These are phyloP conservation scores for Fistularia tabacaria DNA, from an alignment of 2,797 vertebrate species.

Conservation along the genomic window DNA sequence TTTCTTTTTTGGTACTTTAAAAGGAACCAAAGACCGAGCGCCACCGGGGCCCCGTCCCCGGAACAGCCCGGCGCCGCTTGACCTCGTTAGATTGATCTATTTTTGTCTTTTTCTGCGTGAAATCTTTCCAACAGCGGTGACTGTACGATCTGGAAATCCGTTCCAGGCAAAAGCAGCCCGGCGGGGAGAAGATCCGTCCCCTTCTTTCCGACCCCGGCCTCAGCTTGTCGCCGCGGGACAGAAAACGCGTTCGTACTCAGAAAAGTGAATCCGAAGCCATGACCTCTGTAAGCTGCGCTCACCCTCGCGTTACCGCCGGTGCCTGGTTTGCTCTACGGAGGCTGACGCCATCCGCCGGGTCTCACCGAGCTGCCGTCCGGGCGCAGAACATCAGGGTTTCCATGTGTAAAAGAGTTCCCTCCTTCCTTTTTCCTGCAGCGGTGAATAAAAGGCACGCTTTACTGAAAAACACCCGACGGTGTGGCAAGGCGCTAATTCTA, in stretches of 20 bases:
- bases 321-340: not conserved
- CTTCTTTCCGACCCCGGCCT: too few species aligned
- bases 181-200: too few species aligned
- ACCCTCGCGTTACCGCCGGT: constrained; percentile 41
- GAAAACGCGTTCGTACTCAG: constrained; percentile 7
- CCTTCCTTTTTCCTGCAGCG: constrained; percentile 36
- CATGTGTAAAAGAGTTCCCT: constrained; percentile 39
- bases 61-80: too few species aligned
- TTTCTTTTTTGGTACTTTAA: constrained; percentile 18
- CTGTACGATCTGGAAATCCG: too few species aligned
- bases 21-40: constrained; percentile 36
- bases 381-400: constrained; percentile 37
- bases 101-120: too few species aligned
- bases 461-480: constrained; percentile 36
- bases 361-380: constrained; percentile 8
- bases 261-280: constrained; percentile 53
- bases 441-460: constrained; percentile 60
- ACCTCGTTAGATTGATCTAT: not conserved
- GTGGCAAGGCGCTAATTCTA: constrained; percentile 67
- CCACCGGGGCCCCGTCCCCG: constrained; percentile 24
- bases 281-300: constrained; percentile 50
- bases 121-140: too few species aligned
- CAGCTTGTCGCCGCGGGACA: not conserved
- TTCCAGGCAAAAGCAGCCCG: too few species aligned
- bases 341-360: too few species aligned